A percentile compares a stretch with the other conserved stretches of the same genome.
Evolutionary conservation across 2,888 invertebrate species (phyloP).

Genomic region (Sinotaia quadrata): DNA sequence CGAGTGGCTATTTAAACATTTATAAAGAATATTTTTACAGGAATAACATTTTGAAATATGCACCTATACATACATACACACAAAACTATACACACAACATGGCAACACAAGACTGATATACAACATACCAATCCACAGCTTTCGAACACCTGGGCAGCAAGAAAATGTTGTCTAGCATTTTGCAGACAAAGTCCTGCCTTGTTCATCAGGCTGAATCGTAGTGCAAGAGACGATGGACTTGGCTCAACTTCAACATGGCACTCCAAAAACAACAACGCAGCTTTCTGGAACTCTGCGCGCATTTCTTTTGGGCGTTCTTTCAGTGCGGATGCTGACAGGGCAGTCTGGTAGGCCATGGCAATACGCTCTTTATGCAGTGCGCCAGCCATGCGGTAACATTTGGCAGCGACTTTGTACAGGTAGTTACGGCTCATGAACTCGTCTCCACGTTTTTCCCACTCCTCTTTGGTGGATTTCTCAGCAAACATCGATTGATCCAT

Average conservation of each 20-base stretch:
- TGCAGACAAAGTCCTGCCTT: conserved; percentile 52
- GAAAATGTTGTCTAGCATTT: conserved; percentile 49
- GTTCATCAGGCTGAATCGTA: conserved; percentile 10
- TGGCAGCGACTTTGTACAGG: conserved; percentile 59
- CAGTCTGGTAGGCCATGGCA: conserved; percentile 55
- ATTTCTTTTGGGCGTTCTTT: conserved; percentile 48
- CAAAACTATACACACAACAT: no score
- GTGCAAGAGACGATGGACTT: not conserved
- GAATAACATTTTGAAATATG: no score
- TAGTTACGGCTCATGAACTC: conserved; percentile 54
- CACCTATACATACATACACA: no score
- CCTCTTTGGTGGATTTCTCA: conserved; percentile 49
- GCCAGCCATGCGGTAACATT: conserved; percentile 54
- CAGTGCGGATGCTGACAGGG: conserved; percentile 47
- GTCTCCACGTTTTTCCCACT: conserved; percentile 58
- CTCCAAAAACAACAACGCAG: conserved; percentile 53
- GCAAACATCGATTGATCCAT: conserved; percentile 58
- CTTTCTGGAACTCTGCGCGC: conserved; percentile 51
- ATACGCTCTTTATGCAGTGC: conserved; percentile 47
- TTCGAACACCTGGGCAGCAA: conserved; percentile 50
- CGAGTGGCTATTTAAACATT: no score
- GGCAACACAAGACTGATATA: no score
- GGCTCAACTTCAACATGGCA: conserved; percentile 35
- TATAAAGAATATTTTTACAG: no score
- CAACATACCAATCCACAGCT: conserved; percentile 50